phyloP scores from a whole-genome alignment of 2,888 invertebrate species.

The Microchrysa polita region DNA sequence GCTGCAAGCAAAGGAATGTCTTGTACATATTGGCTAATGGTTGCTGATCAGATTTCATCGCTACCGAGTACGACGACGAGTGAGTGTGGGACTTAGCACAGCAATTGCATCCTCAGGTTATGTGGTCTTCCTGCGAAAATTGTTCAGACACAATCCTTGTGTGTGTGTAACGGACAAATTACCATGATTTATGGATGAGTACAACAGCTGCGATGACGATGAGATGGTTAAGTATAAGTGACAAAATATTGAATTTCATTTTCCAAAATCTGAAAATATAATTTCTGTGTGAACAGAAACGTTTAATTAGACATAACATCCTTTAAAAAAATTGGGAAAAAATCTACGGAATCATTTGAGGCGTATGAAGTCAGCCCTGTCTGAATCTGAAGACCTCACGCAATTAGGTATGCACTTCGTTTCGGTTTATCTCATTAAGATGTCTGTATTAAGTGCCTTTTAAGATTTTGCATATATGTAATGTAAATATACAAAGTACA shows the following conservation, averaged over 20 bases:
- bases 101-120: conserved; percentile 37
- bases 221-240: conserved; percentile 27
- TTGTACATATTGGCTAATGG: conserved; percentile 38
- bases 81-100: conserved; percentile 5
- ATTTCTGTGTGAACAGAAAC: background rate
- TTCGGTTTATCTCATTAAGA: too few relatives aligned
- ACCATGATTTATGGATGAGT: conserved; percentile 40
- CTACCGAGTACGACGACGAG: conserved; percentile 26
- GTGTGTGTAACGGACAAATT: conserved; percentile 23
- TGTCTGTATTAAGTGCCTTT: too few relatives aligned
- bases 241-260: conserved; percentile 43
- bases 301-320: background rate
- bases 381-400: background rate
- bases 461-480: too few relatives aligned
- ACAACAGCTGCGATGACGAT: conserved; percentile 20
- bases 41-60: conserved; percentile 33
- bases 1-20: background rate
- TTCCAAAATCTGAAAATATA: conserved; percentile 14
- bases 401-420: background rate
- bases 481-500: too few relatives aligned
- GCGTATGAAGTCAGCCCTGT: background rate
- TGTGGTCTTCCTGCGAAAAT: conserved; percentile 42
- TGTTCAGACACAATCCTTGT: conserved; percentile 24
- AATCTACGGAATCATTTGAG: background rate
- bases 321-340: background rate